phyloP scores from a whole-genome alignment of 2,888 invertebrate species.

The Cerastis leucographa region DNA sequence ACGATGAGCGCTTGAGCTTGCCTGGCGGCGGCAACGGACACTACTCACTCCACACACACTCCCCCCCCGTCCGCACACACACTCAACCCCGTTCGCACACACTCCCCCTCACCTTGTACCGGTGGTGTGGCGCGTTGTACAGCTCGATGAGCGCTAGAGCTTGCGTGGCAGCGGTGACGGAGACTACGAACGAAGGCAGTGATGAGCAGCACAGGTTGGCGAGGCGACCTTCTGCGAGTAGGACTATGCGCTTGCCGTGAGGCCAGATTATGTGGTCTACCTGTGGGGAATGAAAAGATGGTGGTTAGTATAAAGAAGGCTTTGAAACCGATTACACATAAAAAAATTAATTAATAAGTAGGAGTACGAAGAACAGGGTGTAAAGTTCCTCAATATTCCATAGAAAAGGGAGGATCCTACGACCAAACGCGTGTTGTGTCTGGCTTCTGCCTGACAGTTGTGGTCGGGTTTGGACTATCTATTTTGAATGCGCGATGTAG shows the following conservation, averaged over 20 bases:
- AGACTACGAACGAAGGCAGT: slow-evolving; percentile 99
- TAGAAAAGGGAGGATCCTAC: no score
- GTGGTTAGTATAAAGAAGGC: neutral
- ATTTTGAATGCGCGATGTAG: no score
- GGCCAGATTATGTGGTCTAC: slow-evolving; percentile 99
- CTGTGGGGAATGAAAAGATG: slow-evolving; percentile 67
- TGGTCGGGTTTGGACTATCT: no score
- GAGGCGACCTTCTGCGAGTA: slow-evolving; percentile 98
- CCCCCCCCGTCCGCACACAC: no score
- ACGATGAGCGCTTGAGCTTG: neutral
- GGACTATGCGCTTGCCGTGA: slow-evolving; percentile 97
- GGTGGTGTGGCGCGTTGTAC: slow-evolving; percentile 98
- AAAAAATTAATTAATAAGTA: no score
- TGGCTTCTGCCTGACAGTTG: no score
- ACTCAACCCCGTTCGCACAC: no score
- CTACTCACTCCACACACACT: neutral
- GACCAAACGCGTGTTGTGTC: no score
- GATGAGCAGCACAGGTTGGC: slow-evolving; percentile 99
- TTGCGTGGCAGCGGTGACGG: slow-evolving; percentile 99
- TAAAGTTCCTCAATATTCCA: no score
- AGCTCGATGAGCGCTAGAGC: slow-evolving; percentile 99
- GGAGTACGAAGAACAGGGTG: no score
- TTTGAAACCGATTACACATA: no score
- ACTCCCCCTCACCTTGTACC: slow-evolving; percentile 93
- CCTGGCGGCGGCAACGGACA: neutral